Evolutionary conservation across 2,113 vertebrate genomes (phyloP).

Genomic region (Osmerus mordax): DNA sequence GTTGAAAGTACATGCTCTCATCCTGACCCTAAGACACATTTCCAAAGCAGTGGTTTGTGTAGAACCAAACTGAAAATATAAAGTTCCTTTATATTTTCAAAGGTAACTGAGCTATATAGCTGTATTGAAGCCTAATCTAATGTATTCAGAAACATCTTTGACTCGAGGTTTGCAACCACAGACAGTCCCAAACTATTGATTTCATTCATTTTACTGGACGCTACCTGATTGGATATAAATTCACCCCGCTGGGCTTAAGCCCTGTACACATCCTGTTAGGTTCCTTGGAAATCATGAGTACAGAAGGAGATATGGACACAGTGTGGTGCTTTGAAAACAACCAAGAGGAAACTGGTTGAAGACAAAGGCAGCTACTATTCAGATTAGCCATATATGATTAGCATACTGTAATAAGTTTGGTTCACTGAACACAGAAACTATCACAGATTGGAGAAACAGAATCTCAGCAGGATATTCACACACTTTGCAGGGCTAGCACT

Average conservation of each 20-base stretch:
- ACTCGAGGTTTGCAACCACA: no score
- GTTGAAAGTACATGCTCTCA: not conserved
- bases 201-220: no score
- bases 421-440: conserved; percentile 3
- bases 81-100: no score
- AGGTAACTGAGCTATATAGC: no score
- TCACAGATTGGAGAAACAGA: not conserved
- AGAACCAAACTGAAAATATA: no score
- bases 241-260: conserved; percentile 17
- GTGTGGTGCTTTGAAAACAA: conserved; percentile 12
- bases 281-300: not conserved
- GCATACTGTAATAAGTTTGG: conserved; percentile 29
- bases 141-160: no score
- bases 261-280: not conserved
- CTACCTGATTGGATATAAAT: no score
- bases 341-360: not conserved
- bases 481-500: conserved; percentile 20
- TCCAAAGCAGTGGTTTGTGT: no score
- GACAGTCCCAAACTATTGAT: no score
- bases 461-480: conserved; percentile 3
- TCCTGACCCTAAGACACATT: no score
- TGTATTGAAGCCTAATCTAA: no score
- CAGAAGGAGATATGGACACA: conserved; percentile 27
- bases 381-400: conserved; percentile 24
- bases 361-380: conserved; percentile 6